These are phyloP conservation scores for Oncopodura yosiiana DNA, from an alignment of 1,140 invertebrate genomes.

Conservation along the genomic window DNA sequence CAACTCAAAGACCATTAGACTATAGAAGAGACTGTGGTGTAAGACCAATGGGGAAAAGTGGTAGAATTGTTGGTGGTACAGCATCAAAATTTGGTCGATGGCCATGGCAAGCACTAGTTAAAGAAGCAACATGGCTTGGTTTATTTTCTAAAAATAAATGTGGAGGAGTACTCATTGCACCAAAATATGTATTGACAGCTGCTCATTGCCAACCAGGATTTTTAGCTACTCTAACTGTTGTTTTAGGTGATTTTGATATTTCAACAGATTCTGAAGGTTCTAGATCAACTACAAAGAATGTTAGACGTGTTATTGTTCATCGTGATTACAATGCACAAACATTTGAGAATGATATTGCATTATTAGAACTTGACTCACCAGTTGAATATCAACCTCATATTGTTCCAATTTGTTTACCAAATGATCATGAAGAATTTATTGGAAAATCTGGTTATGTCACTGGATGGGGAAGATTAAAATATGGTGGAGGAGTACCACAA, in stretches of 20 bases:
- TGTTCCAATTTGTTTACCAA: constrained; percentile 84
- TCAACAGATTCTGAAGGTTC: constrained; percentile 61
- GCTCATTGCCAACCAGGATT: constrained; percentile 92
- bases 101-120: constrained; percentile 86
- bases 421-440: constrained; percentile 67
- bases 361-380: constrained; percentile 70
- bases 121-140: constrained; percentile 82
- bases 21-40: constrained; percentile 72
- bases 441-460: constrained; percentile 41
- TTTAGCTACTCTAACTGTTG: constrained; percentile 74
- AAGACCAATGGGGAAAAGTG: constrained; percentile 56
- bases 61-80: constrained; percentile 81
- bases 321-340: constrained; percentile 77
- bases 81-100: constrained; percentile 74
- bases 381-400: constrained; percentile 78
- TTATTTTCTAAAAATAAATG: constrained; percentile 94
- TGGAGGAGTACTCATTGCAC: constrained; percentile 78
- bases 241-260: constrained; percentile 83
- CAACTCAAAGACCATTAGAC: constrained; percentile 41
- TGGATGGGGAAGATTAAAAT: constrained; percentile 32
- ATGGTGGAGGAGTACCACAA: constrained; percentile 66
- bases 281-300: constrained; percentile 64
- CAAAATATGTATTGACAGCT: constrained; percentile 75
- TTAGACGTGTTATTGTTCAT: constrained; percentile 77
- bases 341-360: constrained; percentile 80